Conservation (phyloP, 1,140 invertebrate species). For the Gonioctena quinquepunctata region DNA sequence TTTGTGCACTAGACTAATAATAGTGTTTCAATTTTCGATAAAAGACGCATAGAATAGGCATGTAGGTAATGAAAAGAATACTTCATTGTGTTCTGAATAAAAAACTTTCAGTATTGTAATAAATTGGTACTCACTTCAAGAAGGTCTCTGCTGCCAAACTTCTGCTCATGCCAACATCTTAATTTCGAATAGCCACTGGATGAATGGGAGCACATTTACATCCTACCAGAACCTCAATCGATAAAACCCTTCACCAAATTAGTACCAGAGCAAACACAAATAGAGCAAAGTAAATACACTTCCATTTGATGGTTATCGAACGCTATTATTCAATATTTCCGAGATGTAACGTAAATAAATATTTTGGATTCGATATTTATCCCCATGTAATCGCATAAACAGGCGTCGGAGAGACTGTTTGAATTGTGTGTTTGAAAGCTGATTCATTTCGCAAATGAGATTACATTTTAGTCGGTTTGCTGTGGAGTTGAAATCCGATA, state of each 20-base stretch:
- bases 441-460: constrained; percentile 17
- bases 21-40: too few species aligned
- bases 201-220: background rate
- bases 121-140: too few species aligned
- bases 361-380: background rate
- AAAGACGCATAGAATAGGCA: too few species aligned
- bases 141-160: too few species aligned
- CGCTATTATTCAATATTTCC: background rate
- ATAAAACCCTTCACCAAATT: constrained; percentile 2
- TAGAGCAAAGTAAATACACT: background rate
- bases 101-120: too few species aligned
- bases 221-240: background rate
- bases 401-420: background rate
- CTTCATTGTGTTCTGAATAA: too few species aligned
- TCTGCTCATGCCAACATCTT: too few species aligned
- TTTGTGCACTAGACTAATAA: too few species aligned
- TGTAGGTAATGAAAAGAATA: too few species aligned
- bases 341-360: background rate
- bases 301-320: background rate
- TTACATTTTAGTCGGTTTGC: constrained; percentile 4
- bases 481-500: constrained; percentile 6
- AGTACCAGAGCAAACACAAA: background rate
- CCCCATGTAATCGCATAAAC: background rate
- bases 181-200: too few species aligned
- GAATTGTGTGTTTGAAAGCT: background rate